Percentiles rank a stretch among this genome's conserved stretches.
These are phyloP conservation scores for Synchiropus splendidus DNA, from an alignment of 2,113 vertebrate genomes.

Conservation along the genomic window DNA sequence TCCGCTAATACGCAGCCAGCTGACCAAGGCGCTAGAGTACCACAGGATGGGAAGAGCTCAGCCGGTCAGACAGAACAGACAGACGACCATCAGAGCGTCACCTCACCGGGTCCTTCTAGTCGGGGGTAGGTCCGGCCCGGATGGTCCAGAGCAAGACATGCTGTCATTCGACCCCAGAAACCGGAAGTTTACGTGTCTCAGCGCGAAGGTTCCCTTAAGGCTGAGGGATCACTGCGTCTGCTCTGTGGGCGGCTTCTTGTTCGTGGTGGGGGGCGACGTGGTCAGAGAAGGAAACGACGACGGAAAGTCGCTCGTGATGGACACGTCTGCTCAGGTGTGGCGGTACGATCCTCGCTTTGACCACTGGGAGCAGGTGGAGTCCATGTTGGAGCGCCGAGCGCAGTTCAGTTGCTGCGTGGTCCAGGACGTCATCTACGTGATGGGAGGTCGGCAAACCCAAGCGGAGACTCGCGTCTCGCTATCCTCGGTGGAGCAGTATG, in stretches of 20 bases:
- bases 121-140: slow-evolving; percentile 66
- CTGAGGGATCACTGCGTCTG: slow-evolving; percentile 78
- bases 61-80: slow-evolving; percentile 76
- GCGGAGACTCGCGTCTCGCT: slow-evolving; percentile 33
- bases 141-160: slow-evolving; percentile 65
- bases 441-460: slow-evolving; percentile 71
- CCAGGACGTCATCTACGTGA: slow-evolving; percentile 69
- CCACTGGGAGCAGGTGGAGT: slow-evolving; percentile 67
- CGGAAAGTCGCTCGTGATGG: slow-evolving; percentile 11
- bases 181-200: slow-evolving; percentile 66
- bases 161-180: slow-evolving; percentile 73
- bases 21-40: slow-evolving; percentile 84
- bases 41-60: slow-evolving; percentile 72
- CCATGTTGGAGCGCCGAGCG: slow-evolving; percentile 76
- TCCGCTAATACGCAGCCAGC: slow-evolving; percentile 71
- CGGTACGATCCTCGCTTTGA: slow-evolving; percentile 86
- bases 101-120: slow-evolving; percentile 71
- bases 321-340: slow-evolving; percentile 70
- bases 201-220: slow-evolving; percentile 51
- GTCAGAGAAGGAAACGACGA: slow-evolving; percentile 38
- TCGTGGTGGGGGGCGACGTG: slow-evolving; percentile 84
- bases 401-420: slow-evolving; percentile 80
- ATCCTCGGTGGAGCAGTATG: slow-evolving; percentile 80
- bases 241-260: slow-evolving; percentile 82
- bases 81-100: slow-evolving; percentile 69